Evolutionary conservation across 2,888 invertebrate species (phyloP).

Genomic region (Epirrhoe tristata): DNA sequence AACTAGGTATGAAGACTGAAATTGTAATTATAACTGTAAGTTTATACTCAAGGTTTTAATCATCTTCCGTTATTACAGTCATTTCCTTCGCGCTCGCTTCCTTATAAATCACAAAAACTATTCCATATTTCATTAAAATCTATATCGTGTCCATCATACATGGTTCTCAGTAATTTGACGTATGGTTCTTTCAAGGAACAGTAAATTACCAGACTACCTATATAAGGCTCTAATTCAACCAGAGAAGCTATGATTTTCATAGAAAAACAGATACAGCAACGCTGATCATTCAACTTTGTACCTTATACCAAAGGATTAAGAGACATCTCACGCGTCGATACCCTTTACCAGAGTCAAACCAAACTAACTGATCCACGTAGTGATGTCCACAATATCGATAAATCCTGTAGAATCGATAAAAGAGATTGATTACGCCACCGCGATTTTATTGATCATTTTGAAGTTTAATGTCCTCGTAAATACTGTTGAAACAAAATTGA

Average conservation of each 20-base stretch:
- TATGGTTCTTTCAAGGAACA: slow-evolving; percentile 14
- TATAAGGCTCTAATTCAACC: slow-evolving; percentile 69
- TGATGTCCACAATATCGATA: slow-evolving; percentile 59
- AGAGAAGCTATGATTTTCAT: slow-evolving; percentile 51
- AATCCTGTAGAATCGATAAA: slow-evolving; percentile 34
- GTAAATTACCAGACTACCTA: slow-evolving; percentile 53
- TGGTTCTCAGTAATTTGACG: slow-evolving; percentile 25
- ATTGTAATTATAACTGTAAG: no score
- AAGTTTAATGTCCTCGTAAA: slow-evolving; percentile 51
- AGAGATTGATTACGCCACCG: slow-evolving; percentile 46
- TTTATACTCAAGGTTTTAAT: no score
- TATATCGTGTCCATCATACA: slow-evolving; percentile 20
- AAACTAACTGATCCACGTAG: slow-evolving; percentile 45
- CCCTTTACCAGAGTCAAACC: background rate
- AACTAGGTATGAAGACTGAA: no score
- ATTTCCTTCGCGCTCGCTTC: background rate
- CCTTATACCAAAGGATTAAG: background rate
- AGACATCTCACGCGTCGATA: no score
- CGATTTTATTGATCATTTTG: slow-evolving; percentile 48
- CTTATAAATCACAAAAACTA: slow-evolving; percentile 3
- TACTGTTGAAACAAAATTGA: slow-evolving; percentile 48
- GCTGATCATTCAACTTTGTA: background rate
- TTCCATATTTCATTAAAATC: slow-evolving; percentile 15
- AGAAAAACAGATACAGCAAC: background rate
- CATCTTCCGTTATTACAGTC: background rate